These are phyloP conservation scores for Alauda arvensis DNA, from an alignment of 2,797 vertebrate species.

Conservation along the genomic window DNA sequence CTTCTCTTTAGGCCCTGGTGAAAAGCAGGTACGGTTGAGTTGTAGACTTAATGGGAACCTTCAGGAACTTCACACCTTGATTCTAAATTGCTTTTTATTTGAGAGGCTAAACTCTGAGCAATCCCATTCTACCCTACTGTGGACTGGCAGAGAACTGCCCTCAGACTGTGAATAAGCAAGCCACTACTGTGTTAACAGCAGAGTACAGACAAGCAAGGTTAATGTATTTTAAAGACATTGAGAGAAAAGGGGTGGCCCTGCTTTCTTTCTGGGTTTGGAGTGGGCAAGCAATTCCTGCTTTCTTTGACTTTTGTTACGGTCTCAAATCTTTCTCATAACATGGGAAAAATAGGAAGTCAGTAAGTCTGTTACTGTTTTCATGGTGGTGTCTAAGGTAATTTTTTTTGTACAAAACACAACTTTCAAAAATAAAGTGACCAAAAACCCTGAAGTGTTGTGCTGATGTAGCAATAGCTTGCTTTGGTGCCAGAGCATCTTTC, in stretches of 20 bases:
- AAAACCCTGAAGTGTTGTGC: constrained; percentile 3
- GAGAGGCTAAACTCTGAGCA: not conserved
- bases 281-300: constrained; percentile 13
- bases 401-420: constrained; percentile 74
- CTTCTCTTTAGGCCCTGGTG: not conserved
- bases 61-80: not conserved
- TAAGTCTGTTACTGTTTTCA: constrained; percentile 37
- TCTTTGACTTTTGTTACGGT: constrained; percentile 36
- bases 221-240: not conserved
- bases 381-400: constrained; percentile 61
- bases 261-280: constrained; percentile 12
- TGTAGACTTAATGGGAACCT: not conserved
- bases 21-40: not conserved
- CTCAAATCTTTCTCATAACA: constrained; percentile 5
- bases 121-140: not conserved
- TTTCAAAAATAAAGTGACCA: constrained; percentile 65
- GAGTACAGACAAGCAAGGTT: not conserved
- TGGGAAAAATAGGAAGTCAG: constrained; percentile 36
- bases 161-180: constrained; percentile 14
- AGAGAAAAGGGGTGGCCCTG: not conserved
- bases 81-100: not conserved
- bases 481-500: not conserved
- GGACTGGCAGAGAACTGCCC: not conserved
- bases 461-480: not conserved
- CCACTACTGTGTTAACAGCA: not conserved